Base-by-base conservation (phyloP, 92 coral and sea anemone species). In the Epizoanthus scotinus region DNA sequence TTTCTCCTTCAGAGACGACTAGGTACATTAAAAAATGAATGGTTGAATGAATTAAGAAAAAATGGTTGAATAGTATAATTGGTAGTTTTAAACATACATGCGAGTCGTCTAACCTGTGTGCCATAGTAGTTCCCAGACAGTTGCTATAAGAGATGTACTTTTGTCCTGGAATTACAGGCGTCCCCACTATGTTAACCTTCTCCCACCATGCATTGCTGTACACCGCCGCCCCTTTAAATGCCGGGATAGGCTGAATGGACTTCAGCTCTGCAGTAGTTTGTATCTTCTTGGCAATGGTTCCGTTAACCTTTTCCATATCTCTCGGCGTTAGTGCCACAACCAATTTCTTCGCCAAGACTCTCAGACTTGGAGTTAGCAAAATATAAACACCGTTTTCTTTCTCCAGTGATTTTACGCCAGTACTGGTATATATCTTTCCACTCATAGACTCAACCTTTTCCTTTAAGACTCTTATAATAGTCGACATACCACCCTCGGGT, bases 161-260 rank as follows among this genome's bases (percentile, higher is more conserved):
- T 84, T 92, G 97, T 63, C 93, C 91, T 49, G 97, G 93, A 61
- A 75, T 63, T 3, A 92, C 70, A n/a, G 84, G 85, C 50, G 79
- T 56, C 27, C 89, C 89, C 20, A 75, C 84, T n/a, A 71, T 82
- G 3, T 69, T 67, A 0, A 77, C 66, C 5, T 78, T 82, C 68
- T 87, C 88, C 97, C 97, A 92, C 97, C 97, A 92, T 0, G 97
- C 97, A 31, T 71, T 81, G 57, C 68, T 29, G 69, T 92, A 92
- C 44, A 89, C 90, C 19, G 97, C 94, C 40, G 93, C 97, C 7
- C 97, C 97, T 65, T 90, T 92, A 83, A 92, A 90, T 7, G 97
- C 97, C 27, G 93, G 90, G 66, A 89, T 85, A 19, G 85, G 90
- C 62, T 85, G 87, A 24, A 92, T 92, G 17, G 97, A 92, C 63